phyloP scores from a whole-genome alignment of 2,113 vertebrate genomes.

The Promerops cafer region DNA sequence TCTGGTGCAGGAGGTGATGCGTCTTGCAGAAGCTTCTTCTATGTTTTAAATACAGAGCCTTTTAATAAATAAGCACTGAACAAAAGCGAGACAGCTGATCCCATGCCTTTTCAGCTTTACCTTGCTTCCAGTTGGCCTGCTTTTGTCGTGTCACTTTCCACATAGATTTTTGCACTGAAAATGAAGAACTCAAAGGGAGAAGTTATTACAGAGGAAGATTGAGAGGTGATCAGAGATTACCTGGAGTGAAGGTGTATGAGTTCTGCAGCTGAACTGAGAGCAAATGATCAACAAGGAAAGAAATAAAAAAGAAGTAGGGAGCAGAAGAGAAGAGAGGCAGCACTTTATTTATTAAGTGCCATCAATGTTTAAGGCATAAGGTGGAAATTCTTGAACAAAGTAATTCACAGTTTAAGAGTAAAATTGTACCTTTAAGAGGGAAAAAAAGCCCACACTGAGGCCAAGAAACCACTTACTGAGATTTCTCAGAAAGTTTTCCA shows the following conservation, averaged over 20 bases:
- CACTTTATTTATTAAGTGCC: conserved; percentile 17
- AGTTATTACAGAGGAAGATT: not conserved
- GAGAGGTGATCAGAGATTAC: not conserved
- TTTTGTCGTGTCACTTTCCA: not conserved
- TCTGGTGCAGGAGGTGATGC: not conserved
- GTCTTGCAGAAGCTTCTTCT: not conserved
- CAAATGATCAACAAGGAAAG: not conserved
- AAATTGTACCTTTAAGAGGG: conserved; percentile 17
- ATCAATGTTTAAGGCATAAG: conserved; percentile 8
- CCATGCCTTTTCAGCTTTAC: not conserved
- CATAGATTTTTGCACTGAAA: not conserved
- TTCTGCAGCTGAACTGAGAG: not conserved
- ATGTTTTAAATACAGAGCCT: not conserved
- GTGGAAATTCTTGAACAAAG: not conserved
- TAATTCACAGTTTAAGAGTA: conserved; percentile 15
- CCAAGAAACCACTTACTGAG: conserved; percentile 23
- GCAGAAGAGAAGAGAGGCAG: not conserved
- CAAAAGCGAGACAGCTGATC: not conserved
- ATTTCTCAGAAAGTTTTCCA: not conserved
- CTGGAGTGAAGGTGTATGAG: not conserved
- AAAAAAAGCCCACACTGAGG: not conserved
- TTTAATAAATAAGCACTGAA: not conserved
- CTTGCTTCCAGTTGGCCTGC: not conserved
- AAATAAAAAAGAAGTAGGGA: not conserved
- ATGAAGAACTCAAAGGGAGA: not conserved